Base-by-base conservation (phyloP, 2,888 invertebrate genomes). In the Nymphalis urticae region DNA sequence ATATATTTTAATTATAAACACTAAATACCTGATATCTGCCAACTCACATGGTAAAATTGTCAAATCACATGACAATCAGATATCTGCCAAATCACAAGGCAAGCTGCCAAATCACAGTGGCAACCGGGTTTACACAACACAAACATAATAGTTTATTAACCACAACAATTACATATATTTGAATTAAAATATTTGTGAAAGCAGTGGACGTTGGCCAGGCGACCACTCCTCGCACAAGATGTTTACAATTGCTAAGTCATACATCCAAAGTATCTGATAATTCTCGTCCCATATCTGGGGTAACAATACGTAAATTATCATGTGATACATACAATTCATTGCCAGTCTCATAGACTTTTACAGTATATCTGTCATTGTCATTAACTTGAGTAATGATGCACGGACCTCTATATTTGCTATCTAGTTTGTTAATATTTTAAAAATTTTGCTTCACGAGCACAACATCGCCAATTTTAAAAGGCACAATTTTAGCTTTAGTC, bases 401-500 rank as follows among this genome's bases (percentile, higher is more conserved):
- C 17, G 48, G 48, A 36, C 9, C 36, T 27, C 32, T 27, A 27
- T 17, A 36, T 17, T 62, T 62, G 48, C 48, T 17, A 2, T 48
- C 48, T 17, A 17, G 48, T n/a, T 48, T 48, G n/a, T 16, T 48
- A 48, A 17, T 47, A 10, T 8, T 47, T 13, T 2, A 1, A 48
- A 13, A 17, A 48, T 48, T 17, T 48, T 48, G 48, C 16, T 62
- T 51, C 21, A 51, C 21, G 9, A 62, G 27, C 2, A 51, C 48
- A 27, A 19, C 21, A 24, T 62, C 62, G 24, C 62, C 62, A 9
- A 48, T 51, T 32, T 51, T 48, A 51, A 62, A 62, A 8, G 48
- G 50, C 7, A 48, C 21, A 27, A 62, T 48, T 62, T 62, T 62
- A 32, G 62, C 50, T 51, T 51, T 62, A 10, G 48, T 48, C 48